Conservation (phyloP, 2,888 invertebrate species). For the Lepidochrysops patricia region DNA sequence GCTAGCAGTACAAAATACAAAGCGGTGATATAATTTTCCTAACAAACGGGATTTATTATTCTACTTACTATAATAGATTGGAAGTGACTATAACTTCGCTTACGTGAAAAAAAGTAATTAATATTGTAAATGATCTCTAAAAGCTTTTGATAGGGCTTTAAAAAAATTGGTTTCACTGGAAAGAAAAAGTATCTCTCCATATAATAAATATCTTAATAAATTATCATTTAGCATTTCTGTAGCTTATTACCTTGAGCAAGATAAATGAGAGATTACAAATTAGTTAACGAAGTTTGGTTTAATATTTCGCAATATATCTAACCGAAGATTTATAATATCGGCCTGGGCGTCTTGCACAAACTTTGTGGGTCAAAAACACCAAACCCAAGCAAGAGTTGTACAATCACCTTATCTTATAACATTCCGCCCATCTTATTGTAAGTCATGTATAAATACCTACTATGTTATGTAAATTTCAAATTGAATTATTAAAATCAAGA, state of each 20-base stretch:
- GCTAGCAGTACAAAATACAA: too few species aligned
- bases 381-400: not conserved
- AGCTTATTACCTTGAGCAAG: not conserved
- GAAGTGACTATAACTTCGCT: too few species aligned
- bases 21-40: too few species aligned
- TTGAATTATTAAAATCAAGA: too few species aligned
- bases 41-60: too few species aligned
- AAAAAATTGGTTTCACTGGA: too few species aligned
- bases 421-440: not conserved
- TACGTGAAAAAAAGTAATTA: too few species aligned
- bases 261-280: not conserved
- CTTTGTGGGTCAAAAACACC: not conserved
- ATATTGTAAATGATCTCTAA: too few species aligned
- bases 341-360: not conserved
- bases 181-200: too few species aligned
- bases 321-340: not conserved
- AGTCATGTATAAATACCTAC: not conserved
- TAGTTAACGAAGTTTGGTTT: not conserved
- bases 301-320: not conserved
- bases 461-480: not conserved
- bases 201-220: too few species aligned
- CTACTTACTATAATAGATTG: too few species aligned
- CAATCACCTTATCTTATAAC: slow-evolving; percentile 1
- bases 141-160: too few species aligned
- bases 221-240: not conserved